These are phyloP conservation scores for Sinhomidia bicolor DNA, from an alignment of 2,888 invertebrate species.

Conservation along the genomic window DNA sequence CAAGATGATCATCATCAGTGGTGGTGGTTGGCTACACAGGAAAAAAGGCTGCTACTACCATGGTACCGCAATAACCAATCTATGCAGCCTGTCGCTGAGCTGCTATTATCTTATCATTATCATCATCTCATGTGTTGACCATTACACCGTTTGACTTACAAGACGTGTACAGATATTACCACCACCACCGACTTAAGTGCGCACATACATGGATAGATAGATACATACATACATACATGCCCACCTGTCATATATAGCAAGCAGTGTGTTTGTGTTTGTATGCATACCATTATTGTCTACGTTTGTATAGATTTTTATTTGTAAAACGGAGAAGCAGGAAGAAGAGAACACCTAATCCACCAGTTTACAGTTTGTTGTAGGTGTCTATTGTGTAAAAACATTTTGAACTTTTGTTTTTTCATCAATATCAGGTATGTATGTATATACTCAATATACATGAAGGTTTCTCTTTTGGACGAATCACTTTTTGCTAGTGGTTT, in stretches of 20 bases:
- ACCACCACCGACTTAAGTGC: no score
- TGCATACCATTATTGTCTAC: not conserved
- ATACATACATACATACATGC: not conserved
- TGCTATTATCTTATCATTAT: conserved; percentile 2
- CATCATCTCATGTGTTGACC: conserved; percentile 10
- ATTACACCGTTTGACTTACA: conserved; percentile 10
- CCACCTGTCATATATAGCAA: not conserved
- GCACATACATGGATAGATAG: not conserved
- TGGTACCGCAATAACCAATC: conserved; percentile 30
- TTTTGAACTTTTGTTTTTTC: not conserved
- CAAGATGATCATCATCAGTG: conserved; percentile 64
- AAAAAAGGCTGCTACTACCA: conserved; percentile 36
- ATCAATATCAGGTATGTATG: no score
- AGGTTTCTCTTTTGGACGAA: not conserved
- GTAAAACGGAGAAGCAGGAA: not conserved
- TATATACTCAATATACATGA: not conserved
- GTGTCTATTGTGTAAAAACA: not conserved
- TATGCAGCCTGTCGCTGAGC: conserved; percentile 12
- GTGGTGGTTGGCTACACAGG: conserved; percentile 36
- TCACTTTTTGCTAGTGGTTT: not conserved
- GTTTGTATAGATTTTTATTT: not conserved
- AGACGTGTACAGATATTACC: not conserved
- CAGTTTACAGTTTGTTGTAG: no score
- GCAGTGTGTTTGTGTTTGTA: not conserved
- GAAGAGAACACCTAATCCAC: not conserved